These are phyloP conservation scores for Dolichallabes microphthalmus DNA, from an alignment of 2,113 vertebrate species.

Conservation along the genomic window DNA sequence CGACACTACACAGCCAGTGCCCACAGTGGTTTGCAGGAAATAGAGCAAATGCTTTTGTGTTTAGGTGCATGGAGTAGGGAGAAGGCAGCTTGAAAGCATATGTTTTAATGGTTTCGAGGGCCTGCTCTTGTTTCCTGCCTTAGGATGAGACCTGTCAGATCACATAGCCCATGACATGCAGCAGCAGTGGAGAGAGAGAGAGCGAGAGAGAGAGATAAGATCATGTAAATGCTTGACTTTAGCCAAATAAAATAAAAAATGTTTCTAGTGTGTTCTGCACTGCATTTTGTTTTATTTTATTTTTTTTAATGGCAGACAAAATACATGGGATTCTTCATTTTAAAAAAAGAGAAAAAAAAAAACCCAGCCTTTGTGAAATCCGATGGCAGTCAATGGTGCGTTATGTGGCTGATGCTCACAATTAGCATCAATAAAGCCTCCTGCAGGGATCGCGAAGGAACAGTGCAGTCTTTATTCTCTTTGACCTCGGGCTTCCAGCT, in stretches of 20 bases:
- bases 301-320: background rate
- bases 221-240: background rate
- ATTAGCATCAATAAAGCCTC: conserved; percentile 37
- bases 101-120: conserved; percentile 72
- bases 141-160: conserved; percentile 90
- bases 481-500: conserved; percentile 28
- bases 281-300: background rate
- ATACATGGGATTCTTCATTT: background rate
- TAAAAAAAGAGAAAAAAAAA: background rate
- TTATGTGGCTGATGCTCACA: conserved; percentile 29
- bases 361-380: conserved; percentile 1
- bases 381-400: conserved; percentile 20
- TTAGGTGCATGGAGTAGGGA: conserved; percentile 30
- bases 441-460: conserved; percentile 24
- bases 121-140: conserved; percentile 82
- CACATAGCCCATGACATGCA: conserved; percentile 84
- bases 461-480: conserved; percentile 39
- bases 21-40: conserved; percentile 80
- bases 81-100: conserved; percentile 48
- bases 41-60: conserved; percentile 89
- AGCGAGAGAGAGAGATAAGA: conserved; percentile 50
- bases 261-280: background rate
- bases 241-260: background rate
- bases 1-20: conserved; percentile 70
- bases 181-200: conserved; percentile 65